Conservation (phyloP, 2,888 invertebrate genomes). For the Agonopterix heracliana region DNA sequence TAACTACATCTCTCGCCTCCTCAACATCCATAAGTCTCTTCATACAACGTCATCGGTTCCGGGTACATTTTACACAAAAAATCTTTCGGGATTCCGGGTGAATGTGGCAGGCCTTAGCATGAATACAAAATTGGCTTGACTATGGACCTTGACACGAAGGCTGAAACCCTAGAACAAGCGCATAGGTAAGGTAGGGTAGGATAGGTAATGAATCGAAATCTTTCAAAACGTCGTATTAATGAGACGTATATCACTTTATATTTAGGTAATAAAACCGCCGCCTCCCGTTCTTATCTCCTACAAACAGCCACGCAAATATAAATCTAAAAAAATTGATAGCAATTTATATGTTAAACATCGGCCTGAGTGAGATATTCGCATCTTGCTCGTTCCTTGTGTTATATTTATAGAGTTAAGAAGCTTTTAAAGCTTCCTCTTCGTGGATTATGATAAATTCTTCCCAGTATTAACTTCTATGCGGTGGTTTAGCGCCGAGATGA, state of each 20-base stretch:
- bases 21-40: no score
- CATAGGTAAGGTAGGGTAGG: no score
- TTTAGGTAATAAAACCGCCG: constrained; percentile 50
- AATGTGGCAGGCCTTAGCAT: no score
- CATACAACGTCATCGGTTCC: no score
- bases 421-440: constrained; percentile 17
- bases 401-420: constrained; percentile 24
- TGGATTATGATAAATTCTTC: constrained; percentile 21
- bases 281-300: constrained; percentile 45
- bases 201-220: no score
- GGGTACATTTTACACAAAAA: no score
- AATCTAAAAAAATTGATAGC: constrained; percentile 55
- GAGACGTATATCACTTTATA: constrained; percentile 24
- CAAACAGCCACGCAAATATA: constrained; percentile 54
- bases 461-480: constrained; percentile 16
- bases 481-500: constrained; percentile 9
- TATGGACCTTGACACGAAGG: no score
- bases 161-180: no score
- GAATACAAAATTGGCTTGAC: no score
- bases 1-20: no score
- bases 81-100: no score
- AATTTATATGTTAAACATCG: constrained; percentile 71
- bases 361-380: constrained; percentile 56
- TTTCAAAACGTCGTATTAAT: no score
- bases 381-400: constrained; percentile 39